Percentiles rank a stretch among this genome's conserved stretches.
phyloP scores from a whole-genome alignment of 2,113 vertebrate genomes.

The Thermophis baileyi region DNA sequence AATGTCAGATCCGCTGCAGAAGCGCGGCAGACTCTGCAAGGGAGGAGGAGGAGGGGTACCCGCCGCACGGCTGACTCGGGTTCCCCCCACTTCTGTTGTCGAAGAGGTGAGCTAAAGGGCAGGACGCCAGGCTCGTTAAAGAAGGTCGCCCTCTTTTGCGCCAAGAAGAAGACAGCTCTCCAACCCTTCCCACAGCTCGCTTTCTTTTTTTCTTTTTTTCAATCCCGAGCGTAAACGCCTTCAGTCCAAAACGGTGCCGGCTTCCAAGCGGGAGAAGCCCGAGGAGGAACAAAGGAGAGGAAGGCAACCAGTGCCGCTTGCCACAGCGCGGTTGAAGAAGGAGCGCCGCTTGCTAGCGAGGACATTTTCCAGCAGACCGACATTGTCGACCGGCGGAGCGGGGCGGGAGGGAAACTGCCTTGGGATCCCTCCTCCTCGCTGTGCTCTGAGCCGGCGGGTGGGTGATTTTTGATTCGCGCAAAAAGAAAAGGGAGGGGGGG shows the following conservation, averaged over 20 bases:
- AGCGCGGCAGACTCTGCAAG: conserved; percentile 29
- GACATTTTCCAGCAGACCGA: background rate
- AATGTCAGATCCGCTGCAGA: conserved; percentile 47
- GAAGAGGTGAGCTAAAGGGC: background rate
- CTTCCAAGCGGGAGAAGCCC: background rate
- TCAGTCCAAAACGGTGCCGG: background rate
- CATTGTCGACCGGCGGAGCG: background rate
- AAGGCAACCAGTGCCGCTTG: background rate
- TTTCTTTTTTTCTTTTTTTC: background rate
- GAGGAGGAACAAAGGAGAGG: background rate
- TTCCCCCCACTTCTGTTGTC: background rate
- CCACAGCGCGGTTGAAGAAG: background rate
- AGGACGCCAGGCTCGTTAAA: background rate
- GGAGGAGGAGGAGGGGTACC: background rate
- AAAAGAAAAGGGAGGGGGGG: background rate
- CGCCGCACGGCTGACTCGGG: background rate
- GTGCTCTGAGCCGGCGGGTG: background rate
- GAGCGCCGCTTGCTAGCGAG: background rate
- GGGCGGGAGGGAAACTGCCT: background rate
- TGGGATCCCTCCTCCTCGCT: background rate
- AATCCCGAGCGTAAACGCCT: background rate
- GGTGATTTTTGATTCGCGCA: no score
- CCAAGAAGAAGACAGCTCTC: background rate
- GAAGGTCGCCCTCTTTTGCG: background rate
- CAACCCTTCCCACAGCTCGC: background rate